These are phyloP conservation scores for Leptobrachium leishanense DNA, from an alignment of 2,113 vertebrate genomes.

Conservation along the genomic window DNA sequence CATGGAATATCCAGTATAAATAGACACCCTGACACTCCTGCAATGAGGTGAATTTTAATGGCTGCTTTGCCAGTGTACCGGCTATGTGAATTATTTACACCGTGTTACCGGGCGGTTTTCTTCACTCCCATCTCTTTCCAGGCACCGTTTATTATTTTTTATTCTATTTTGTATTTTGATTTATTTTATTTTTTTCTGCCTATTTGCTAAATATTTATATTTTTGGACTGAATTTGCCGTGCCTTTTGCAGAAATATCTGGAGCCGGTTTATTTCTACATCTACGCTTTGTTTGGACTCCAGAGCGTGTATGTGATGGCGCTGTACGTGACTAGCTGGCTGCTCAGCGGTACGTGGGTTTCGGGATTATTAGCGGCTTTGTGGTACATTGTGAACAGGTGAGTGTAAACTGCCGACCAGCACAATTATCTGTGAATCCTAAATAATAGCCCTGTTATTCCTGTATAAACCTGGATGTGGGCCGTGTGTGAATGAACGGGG, in stretches of 20 bases:
- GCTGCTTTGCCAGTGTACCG: no score
- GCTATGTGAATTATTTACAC: no score
- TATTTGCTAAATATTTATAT: background rate
- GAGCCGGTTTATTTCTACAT: constrained; percentile 98
- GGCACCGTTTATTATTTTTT: no score
- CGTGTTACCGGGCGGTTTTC: no score
- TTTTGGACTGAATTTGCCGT: constrained; percentile 20
- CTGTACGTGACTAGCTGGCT: constrained; percentile 93
- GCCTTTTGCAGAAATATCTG: constrained; percentile 78
- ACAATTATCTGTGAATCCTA: no score
- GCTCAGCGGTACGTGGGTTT: constrained; percentile 90
- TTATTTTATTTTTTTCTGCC: background rate
- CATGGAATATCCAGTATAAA: no score
- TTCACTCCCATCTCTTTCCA: no score
- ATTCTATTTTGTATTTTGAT: background rate
- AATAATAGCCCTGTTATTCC: no score
- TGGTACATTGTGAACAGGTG: constrained; percentile 97
- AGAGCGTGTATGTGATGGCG: constrained; percentile 87
- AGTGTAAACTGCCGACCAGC: constrained; percentile 38
- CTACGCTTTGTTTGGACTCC: constrained; percentile 93
- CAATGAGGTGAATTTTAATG: no score
- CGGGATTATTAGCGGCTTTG: constrained; percentile 79
- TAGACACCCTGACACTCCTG: no score
- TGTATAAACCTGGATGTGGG: no score
- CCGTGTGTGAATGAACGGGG: no score